Evolutionary conservation across 2,888 invertebrate species (phyloP).

Genomic region (Ferdinandea cuprea): DNA sequence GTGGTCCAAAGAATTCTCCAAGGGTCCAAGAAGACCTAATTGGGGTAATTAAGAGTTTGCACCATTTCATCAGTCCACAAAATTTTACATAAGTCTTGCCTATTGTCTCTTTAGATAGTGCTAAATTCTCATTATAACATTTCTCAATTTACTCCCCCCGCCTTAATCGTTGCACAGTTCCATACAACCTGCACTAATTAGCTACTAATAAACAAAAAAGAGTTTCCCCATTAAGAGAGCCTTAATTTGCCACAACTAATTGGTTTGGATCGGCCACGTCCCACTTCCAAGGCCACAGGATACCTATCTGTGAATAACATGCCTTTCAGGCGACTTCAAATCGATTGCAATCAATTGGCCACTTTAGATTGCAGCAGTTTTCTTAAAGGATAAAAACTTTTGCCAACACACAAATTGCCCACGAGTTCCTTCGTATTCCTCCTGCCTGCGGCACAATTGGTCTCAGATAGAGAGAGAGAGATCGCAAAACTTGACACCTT

Average conservation of each 20-base stretch:
- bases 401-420: background rate
- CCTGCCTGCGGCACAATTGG: background rate
- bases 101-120: too few species aligned
- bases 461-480: background rate
- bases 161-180: too few species aligned
- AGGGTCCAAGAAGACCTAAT: too few species aligned
- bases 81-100: too few species aligned
- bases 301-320: background rate
- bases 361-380: background rate
- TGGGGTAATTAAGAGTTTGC: too few species aligned
- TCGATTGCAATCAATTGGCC: constrained; percentile 33
- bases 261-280: background rate
- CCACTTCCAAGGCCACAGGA: background rate
- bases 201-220: too few species aligned
- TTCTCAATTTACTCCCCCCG: too few species aligned
- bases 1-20: too few species aligned
- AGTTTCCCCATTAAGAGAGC: too few species aligned
- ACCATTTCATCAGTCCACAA: too few species aligned
- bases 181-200: too few species aligned
- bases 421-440: background rate
- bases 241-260: background rate
- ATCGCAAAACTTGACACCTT: constrained; percentile 36
- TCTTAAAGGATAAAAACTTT: background rate
- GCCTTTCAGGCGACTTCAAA: background rate
- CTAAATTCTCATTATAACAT: too few species aligned